Evolutionary conservation across 2,888 invertebrate genomes (phyloP).

Genomic region (Hyppa rectilinea): DNA sequence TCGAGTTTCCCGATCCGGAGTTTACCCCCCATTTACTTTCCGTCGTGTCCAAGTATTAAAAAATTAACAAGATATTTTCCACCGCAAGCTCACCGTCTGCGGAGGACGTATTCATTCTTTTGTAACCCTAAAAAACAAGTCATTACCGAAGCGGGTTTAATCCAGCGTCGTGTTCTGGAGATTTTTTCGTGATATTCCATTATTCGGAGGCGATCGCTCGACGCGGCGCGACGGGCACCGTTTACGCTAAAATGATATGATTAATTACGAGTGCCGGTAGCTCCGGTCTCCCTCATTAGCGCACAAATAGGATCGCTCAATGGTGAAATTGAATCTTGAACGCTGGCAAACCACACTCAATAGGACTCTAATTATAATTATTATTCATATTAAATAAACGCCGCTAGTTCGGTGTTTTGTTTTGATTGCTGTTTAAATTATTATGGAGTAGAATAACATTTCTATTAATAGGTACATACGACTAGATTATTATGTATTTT

Average conservation of each 20-base stretch:
- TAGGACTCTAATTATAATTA: conserved; percentile 87
- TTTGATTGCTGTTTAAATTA: conserved; percentile 44
- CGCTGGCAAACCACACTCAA: conserved; percentile 79
- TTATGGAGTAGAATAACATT: conserved; percentile 24
- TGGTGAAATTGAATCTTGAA: conserved; percentile 89
- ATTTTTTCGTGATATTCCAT: conserved; percentile 87
- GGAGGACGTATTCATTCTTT: conserved; percentile 88
- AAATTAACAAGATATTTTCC: conserved; percentile 85
- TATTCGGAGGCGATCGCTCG: conserved; percentile 87
- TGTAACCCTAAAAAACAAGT: conserved; percentile 90
- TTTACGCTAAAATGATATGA: conserved; percentile 89
- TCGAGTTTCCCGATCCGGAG: conserved; percentile 68
- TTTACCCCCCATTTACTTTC: conserved; percentile 84
- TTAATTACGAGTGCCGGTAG: conserved; percentile 83
- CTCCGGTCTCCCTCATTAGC: conserved; percentile 88
- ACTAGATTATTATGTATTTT: conserved; percentile 12
- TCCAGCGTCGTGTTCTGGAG: conserved; percentile 84
- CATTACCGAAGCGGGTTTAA: conserved; percentile 89
- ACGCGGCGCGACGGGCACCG: conserved; percentile 81
- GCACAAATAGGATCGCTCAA: conserved; percentile 87
- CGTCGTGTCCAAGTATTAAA: conserved; percentile 78
- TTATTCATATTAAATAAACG: conserved; percentile 79
- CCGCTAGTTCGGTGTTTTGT: conserved; percentile 57
- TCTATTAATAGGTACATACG: conserved; percentile 8
- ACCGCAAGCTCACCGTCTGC: conserved; percentile 82